Percentiles rank a stretch among this genome's conserved stretches.
phyloP scores from a whole-genome alignment of 1,140 invertebrate genomes.

The Dendrolimus punctatus region DNA sequence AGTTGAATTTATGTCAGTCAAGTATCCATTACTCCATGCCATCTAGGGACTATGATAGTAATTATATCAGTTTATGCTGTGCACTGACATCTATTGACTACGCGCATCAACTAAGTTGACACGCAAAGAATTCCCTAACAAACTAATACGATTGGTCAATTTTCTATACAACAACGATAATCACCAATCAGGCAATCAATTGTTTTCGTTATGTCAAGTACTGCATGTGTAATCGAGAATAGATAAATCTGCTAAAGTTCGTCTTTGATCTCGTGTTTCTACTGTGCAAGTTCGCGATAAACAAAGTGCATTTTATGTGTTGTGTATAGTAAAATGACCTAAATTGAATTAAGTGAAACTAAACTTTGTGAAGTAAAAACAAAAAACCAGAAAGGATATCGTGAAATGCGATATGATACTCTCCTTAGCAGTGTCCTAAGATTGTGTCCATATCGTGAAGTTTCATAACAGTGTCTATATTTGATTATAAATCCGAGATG shows the following conservation, averaged over 20 bases:
- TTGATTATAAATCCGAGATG: constrained; percentile 53
- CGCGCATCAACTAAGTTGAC: too few species aligned
- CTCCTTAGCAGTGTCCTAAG: constrained; percentile 72
- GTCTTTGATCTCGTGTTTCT: constrained; percentile 26
- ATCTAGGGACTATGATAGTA: too few species aligned
- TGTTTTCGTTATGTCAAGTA: too few species aligned
- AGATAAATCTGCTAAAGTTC: neutral
- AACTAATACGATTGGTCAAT: too few species aligned
- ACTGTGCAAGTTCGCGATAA: constrained; percentile 61
- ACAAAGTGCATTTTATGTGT: constrained; percentile 60
- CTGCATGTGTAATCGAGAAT: too few species aligned
- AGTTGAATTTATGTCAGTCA: too few species aligned
- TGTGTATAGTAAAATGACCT: constrained; percentile 65
- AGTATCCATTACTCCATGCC: too few species aligned
- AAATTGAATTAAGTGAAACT: constrained; percentile 49
- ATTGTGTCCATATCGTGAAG: constrained; percentile 66
- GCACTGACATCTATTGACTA: too few species aligned
- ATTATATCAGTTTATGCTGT: too few species aligned
- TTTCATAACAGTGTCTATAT: constrained; percentile 56
- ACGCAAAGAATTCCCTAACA: too few species aligned
- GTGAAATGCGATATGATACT: constrained; percentile 66
- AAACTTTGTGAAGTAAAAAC: constrained; percentile 28
- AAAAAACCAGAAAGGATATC: constrained; percentile 32
- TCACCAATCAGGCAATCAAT: too few species aligned
- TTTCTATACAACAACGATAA: too few species aligned